Percentiles rank a stretch among this genome's conserved stretches.
These are phyloP conservation scores for Balaenoptera acutorostrata DNA, from an alignment of 2,113 vertebrate genomes.

Conservation along the genomic window DNA sequence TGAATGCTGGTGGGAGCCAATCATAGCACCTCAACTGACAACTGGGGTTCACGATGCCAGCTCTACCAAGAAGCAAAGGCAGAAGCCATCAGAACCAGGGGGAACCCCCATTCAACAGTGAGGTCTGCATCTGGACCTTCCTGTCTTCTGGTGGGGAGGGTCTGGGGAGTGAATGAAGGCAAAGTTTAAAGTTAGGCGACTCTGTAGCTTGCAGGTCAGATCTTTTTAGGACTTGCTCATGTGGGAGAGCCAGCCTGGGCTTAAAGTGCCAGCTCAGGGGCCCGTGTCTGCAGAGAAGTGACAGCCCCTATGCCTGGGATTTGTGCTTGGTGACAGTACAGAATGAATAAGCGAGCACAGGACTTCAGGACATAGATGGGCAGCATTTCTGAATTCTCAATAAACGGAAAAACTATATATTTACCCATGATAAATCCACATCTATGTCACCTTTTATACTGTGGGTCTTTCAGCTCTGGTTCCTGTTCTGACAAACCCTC, in stretches of 20 bases:
- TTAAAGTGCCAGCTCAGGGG: not conserved
- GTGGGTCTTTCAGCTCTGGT: not conserved
- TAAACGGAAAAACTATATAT: not conserved
- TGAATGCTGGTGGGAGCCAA: not conserved
- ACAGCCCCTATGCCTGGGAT: fast-evolving
- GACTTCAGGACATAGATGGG: not conserved
- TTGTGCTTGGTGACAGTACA: fast-evolving
- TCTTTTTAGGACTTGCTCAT: not conserved
- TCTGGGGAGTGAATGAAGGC: not conserved
- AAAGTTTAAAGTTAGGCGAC: not conserved
- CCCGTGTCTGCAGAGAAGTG: fast-evolving
- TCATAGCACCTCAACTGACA: too few relatives aligned
- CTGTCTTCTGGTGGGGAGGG: not conserved
- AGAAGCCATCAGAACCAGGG: fast-evolving
- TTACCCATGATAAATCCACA: not conserved
- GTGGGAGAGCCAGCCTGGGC: not conserved
- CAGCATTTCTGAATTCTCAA: not conserved
- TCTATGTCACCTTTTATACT: not conserved
- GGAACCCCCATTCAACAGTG: fast-evolving
- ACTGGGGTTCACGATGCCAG: not conserved
- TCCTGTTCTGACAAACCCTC: not conserved
- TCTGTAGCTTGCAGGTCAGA: not conserved
- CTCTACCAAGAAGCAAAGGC: not conserved
- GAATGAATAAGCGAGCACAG: not conserved
- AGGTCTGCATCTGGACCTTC: not conserved